phyloP scores from a whole-genome alignment of 2,888 invertebrate species.

The Lepidocyrtinus sp. region DNA sequence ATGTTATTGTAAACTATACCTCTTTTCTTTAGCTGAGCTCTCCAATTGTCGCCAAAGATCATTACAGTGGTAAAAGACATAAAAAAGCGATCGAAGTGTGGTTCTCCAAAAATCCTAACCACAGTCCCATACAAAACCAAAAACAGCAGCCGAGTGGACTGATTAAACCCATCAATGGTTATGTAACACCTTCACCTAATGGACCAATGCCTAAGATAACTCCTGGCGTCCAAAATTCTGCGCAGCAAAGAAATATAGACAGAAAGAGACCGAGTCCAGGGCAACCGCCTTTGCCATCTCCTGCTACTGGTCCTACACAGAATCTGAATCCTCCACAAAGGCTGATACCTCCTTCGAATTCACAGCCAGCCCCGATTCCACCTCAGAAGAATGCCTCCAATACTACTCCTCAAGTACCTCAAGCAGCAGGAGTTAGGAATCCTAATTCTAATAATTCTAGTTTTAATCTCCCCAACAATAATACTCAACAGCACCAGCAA shows the following conservation, averaged over 20 bases:
- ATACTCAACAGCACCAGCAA: no score
- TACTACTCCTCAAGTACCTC: no score
- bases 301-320: background rate
- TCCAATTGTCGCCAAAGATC: constrained; percentile 63
- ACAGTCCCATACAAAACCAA: no score
- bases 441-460: no score
- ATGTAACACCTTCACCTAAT: background rate
- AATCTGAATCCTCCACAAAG: background rate
- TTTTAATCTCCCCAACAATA: no score
- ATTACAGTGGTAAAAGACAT: constrained; percentile 67
- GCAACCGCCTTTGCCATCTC: background rate
- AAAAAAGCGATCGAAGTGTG: constrained; percentile 58
- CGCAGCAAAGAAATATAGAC: background rate
- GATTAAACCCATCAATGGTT: background rate
- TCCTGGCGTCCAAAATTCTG: background rate
- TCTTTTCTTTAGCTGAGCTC: constrained; percentile 53
- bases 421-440: no score
- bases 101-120: constrained; percentile 33
- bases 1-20: background rate
- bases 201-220: background rate
- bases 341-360: no score
- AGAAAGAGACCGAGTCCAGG: background rate
- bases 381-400: no score
- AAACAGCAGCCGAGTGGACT: background rate
- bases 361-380: no score